Evolutionary conservation across 2,888 invertebrate genomes (phyloP), one percentile per base, ranked within the genome.

Genomic region (Meiosimyza platycephala): DNA sequence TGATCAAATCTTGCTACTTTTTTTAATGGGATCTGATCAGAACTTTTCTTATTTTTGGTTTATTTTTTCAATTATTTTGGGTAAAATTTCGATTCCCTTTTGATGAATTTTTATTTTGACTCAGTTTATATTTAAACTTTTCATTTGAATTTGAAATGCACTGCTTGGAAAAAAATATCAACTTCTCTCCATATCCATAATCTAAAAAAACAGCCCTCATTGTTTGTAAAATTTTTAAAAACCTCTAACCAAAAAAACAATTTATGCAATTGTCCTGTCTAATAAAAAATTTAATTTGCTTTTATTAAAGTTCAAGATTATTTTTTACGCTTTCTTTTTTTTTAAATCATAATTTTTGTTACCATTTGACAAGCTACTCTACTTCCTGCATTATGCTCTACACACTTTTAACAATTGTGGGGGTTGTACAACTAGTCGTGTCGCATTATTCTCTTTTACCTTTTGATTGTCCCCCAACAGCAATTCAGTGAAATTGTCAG

Each of bases 271-370:
- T 64, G 64, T 64, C 51, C 51, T 22, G 28, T 13, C 9, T n/a
- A 47, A 11, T 47, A 47, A 33, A 63, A 64, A 51, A 64, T 64
- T 64, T 51, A 64, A 64, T 64, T 64, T 64, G 50, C 50, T 64
- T 64, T 51, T 63, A 47, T 63, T 18, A 16, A 16, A 16, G 15
- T 12, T 57, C 22, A 18, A 57, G 28, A 57, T 57, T 28, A 28
- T 28, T 55, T n/a, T 18, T 55, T 55, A 28, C 16, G 55, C 12
- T 9, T 59, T 22, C 57, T 28, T 15, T 28, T 33, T 59, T 13
- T 11, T 15, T 18, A 51, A 64, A 18, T 64, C 64, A 64, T 64
- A 64, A 64, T 51, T 64, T 64, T 51, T 64, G 64, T 51, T 64
- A 50, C 5, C 15, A 63, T 16, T 63, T 47, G 48, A 47, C 63